Evolutionary conservation across 1,140 invertebrate genomes (phyloP), one percentile per base, ranked within the genome.

Genomic region (Leptinotarsa lineolata): DNA sequence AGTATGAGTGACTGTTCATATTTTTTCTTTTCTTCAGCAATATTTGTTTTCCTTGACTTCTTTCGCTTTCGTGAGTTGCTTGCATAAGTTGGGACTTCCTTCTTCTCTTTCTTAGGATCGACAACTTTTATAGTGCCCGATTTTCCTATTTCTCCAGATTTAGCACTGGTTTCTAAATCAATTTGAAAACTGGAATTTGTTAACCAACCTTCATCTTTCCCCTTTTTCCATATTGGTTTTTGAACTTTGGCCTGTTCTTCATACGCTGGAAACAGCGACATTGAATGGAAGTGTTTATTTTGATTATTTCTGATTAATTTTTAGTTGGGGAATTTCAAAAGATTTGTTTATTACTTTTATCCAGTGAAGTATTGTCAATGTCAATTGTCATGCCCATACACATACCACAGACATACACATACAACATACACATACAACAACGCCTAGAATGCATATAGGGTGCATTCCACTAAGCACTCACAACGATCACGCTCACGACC

Each of bases 191-290:
- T 85, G 13, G 83, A 79, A 76, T 84, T 83, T 73, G 77, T 63
- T 16, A 85, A 73, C 83, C 83, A 85, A 3, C 18, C 18, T 68
- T 74, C 70, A 16, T 22, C 30, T 70, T 73, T 22, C 13, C 45
- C n/a, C 65, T 74, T 59, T 68, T 79, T 63, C 20, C 22, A 59
- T 44, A 67, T 21, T 63, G 48, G 15, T 54, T 54, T 13, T 54
- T 54, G 4, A 16, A 54, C 1, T 54, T 71, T 48, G 4, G 46
- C 69, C 61, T 75, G 73, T 61, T 76, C 68, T 18, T 78, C 72
- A 69, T 82, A 84, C 24, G 83, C 83, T 22, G 83, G 74, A 79
- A 84, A 84, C 65, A 84, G 71, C 15, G 83, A 79, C 83, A 84
- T 84, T 54, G 48, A 54, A 22, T 22, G 13, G 21, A 22, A 64